phyloP scores from a whole-genome alignment of 2,888 invertebrate genomes.

The Sinhomidia bicolor region DNA sequence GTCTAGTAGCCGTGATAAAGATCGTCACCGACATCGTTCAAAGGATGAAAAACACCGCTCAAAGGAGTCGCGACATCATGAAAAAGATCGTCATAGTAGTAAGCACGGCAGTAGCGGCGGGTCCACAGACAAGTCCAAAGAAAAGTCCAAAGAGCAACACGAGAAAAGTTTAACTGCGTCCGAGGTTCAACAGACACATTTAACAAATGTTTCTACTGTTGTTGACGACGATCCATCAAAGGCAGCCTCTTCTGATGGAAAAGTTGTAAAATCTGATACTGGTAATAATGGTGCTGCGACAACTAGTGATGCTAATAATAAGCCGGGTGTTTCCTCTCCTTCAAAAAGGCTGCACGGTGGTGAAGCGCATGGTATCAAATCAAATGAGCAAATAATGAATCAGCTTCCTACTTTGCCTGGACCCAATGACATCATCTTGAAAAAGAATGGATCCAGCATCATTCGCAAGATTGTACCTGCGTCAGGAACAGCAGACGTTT shows the following conservation, averaged over 20 bases:
- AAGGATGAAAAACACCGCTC: slow-evolving; percentile 64
- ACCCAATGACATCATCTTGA: slow-evolving; percentile 77
- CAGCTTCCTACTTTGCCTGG: background rate
- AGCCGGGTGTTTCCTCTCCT: slow-evolving; percentile 41
- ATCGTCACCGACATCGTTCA: slow-evolving; percentile 46
- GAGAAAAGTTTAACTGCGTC: background rate
- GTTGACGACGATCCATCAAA: background rate
- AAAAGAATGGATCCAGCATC: slow-evolving; percentile 77
- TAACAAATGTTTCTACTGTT: background rate
- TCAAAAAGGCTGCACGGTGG: background rate
- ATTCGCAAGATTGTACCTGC: slow-evolving; percentile 77
- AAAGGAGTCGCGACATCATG: slow-evolving; percentile 59
- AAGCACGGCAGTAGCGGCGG: background rate
- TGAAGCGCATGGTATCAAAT: background rate
- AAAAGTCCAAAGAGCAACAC: slow-evolving; percentile 58
- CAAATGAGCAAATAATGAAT: background rate
- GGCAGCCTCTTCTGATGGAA: background rate
- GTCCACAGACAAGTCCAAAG: slow-evolving; percentile 52
- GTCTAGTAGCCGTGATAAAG: slow-evolving; percentile 50
- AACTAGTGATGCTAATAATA: background rate
- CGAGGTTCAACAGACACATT: background rate
- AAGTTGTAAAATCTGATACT: slow-evolving; percentile 23
- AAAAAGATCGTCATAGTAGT: slow-evolving; percentile 60
- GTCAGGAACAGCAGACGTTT: slow-evolving; percentile 75
- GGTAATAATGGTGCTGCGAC: slow-evolving; percentile 10